Conservation (phyloP, 2,113 vertebrate species). For the Sebastes schlegelii region DNA sequence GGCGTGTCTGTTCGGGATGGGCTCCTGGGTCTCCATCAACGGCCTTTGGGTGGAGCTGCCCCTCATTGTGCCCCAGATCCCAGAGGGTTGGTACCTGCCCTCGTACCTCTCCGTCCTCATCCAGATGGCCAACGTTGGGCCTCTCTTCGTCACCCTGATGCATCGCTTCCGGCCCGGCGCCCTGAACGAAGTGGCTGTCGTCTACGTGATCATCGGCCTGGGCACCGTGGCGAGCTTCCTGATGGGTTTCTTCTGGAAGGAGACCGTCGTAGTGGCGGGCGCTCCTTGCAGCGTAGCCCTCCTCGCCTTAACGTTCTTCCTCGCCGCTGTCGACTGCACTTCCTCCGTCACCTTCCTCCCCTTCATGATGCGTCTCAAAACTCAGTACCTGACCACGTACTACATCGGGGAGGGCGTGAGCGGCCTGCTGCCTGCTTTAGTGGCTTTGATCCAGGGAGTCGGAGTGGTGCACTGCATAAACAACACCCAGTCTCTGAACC, state of each 20-base stretch:
- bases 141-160: slow-evolving; percentile 84
- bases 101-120: slow-evolving; percentile 87
- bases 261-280: slow-evolving; percentile 72
- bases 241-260: slow-evolving; percentile 86
- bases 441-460: slow-evolving; percentile 86
- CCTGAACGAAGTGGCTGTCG: slow-evolving; percentile 76
- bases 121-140: slow-evolving; percentile 88
- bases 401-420: slow-evolving; percentile 89
- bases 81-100: slow-evolving; percentile 89
- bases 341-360: slow-evolving; percentile 90
- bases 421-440: slow-evolving; percentile 85
- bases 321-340: slow-evolving; percentile 87
- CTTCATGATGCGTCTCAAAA: slow-evolving; percentile 85
- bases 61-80: slow-evolving; percentile 83
- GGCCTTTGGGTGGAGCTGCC: slow-evolving; percentile 90
- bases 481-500: slow-evolving; percentile 56
- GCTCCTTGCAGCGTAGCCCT: slow-evolving; percentile 80
- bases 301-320: slow-evolving; percentile 84
- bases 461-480: slow-evolving; percentile 83
- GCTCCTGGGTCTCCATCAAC: slow-evolving; percentile 91
- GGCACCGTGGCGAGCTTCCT: slow-evolving; percentile 81
- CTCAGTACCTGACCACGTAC: slow-evolving; percentile 85
- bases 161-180: slow-evolving; percentile 81
- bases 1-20: slow-evolving; percentile 85
- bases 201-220: slow-evolving; percentile 81